Evolutionary conservation across 53 echinoderm and acorn worm genomes (phyloP).

Genomic region (Paracentrotus lividus): DNA sequence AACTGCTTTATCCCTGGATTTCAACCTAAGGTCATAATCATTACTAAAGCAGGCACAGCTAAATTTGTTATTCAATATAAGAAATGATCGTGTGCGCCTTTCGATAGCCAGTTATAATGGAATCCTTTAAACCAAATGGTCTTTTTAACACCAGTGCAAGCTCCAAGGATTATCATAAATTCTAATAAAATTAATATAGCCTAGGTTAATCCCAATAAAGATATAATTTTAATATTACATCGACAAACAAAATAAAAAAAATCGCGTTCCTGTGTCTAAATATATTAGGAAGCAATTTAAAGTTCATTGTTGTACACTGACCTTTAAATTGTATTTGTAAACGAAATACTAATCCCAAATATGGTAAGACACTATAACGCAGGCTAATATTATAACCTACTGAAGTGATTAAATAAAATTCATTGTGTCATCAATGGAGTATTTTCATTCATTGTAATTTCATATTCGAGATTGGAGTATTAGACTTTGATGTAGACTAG

Average conservation of each 20-base stretch:
- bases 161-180: not conserved
- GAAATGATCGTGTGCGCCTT: not conserved
- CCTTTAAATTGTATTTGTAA: not conserved
- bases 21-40: not conserved
- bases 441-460: not conserved
- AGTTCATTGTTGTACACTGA: not conserved
- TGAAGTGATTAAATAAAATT: too few relatives aligned
- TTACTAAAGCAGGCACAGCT: not conserved
- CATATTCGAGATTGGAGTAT: not conserved
- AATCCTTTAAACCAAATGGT: not conserved
- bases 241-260: not conserved
- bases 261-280: too few relatives aligned
- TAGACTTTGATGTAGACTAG: not conserved
- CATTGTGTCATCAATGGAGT: not conserved
- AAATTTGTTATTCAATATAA: not conserved
- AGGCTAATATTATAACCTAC: too few relatives aligned
- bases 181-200: not conserved
- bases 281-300: not conserved
- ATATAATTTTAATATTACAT: not conserved
- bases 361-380: too few relatives aligned
- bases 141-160: not conserved
- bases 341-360: too few relatives aligned
- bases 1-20: not conserved
- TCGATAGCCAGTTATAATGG: not conserved
- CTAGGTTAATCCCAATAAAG: not conserved